phyloP scores from a whole-genome alignment of 1,140 invertebrate species.

The Paraescarpia echinospica region DNA sequence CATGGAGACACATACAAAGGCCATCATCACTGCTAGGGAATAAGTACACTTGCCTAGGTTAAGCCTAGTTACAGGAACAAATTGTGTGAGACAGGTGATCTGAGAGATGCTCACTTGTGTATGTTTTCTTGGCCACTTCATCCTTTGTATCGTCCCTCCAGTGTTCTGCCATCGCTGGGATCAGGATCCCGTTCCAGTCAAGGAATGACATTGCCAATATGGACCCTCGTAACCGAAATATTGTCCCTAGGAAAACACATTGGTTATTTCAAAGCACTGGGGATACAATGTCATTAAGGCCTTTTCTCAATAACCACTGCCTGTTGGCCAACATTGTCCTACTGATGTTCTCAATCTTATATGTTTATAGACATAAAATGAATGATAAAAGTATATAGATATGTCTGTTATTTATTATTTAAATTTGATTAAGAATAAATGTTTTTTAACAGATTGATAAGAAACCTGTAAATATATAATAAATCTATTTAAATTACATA shows the following conservation, averaged over 20 bases:
- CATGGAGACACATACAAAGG: too few species aligned
- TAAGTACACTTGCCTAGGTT: too few species aligned
- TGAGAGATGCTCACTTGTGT: conserved; percentile 7
- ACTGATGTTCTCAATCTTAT: background rate
- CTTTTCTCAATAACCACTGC: background rate
- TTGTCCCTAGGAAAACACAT: conserved; percentile 67
- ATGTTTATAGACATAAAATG: background rate
- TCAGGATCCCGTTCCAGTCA: conserved; percentile 74
- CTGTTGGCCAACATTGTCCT: background rate
- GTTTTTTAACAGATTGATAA: too few species aligned
- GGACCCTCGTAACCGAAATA: conserved; percentile 91
- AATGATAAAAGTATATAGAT: too few species aligned
- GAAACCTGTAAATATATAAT: too few species aligned
- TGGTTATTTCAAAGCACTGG: background rate
- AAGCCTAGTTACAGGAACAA: too few species aligned
- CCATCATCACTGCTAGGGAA: too few species aligned
- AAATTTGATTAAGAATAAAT: background rate
- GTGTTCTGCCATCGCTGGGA: conserved; percentile 47
- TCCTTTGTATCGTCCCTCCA: conserved; percentile 45
- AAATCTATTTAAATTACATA: too few species aligned
- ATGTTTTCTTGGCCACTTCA: conserved; percentile 9
- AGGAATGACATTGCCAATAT: conserved; percentile 93
- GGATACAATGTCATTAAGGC: background rate
- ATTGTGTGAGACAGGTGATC: too few species aligned
- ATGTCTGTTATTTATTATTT: too few species aligned